Base-by-base conservation (phyloP, 2,888 invertebrate species). In the Caenorhabditis plicata region DNA sequence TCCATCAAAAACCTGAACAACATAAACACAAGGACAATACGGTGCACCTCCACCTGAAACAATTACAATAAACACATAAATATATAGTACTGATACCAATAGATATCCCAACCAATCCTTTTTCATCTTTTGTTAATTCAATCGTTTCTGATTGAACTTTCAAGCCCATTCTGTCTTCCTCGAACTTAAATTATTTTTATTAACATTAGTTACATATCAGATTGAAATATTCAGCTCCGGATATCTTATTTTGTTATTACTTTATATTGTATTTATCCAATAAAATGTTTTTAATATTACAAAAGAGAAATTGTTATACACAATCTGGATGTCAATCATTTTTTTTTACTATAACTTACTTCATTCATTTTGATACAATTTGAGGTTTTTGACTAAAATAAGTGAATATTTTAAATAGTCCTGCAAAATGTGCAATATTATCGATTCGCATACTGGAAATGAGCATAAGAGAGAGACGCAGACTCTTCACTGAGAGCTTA, bases 1-100 rank as follows among this genome's bases (percentile, higher is more conserved):
- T 80, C 93, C 92, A 83, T 99, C 98, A 80, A 99, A 99, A 0
- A 80, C 68, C 80, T 98, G 96, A 0, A 99, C 96, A 63, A 98
- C 92, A 81, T 98, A 98, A 4, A 98, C 86, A 81, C 96, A 98
- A 0, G 96, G 96, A 76, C 98, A 98, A 45, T 90, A 83, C 4
- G 96, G 90, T 22, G 92, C 90, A 31, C 94, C 94, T 1, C 96
- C 96, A 0, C 96, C 96, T 68, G 39, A 23, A 62, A 38, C 19
- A 42, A 4, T 7, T 42, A 25, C 11, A 11, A 35, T 20, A 25
- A 26, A 20, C 26, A 23, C 13, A 43, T 23, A 35, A 27, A 35
- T 22, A 39, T 4, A 33, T 19, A 17, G 11, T 29, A 19, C 15
- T 40, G 1, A 11, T 25, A 68, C 96, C 96, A 64, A 98, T 96